phyloP scores from a whole-genome alignment of 1,140 invertebrate genomes.

The Cepaea nemoralis region DNA sequence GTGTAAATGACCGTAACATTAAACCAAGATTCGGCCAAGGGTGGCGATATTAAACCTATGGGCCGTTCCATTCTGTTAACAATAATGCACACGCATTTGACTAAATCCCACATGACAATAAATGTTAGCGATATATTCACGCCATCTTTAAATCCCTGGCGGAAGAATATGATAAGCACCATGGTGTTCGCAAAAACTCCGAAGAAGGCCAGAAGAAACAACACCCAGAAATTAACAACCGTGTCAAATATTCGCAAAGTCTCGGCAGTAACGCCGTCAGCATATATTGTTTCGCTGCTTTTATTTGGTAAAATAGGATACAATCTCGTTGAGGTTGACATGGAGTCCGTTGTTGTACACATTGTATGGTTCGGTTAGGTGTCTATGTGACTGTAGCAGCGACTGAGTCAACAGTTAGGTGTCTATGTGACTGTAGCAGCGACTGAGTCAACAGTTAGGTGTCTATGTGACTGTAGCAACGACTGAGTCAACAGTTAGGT shows the following conservation, averaged over 20 bases:
- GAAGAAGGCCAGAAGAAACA: background rate
- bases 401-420: too few relatives aligned
- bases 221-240: background rate
- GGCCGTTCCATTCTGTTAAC: background rate
- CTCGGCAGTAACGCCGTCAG: background rate
- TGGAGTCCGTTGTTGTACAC: too few relatives aligned
- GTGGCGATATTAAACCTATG: background rate
- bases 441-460: too few relatives aligned
- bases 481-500: too few relatives aligned
- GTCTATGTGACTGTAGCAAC: too few relatives aligned
- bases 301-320: too few relatives aligned
- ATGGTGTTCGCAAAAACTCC: constrained; percentile 14
- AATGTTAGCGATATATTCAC: background rate
- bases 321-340: too few relatives aligned
- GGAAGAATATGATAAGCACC: constrained; percentile 3
- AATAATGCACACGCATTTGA: background rate
- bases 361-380: too few relatives aligned
- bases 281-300: background rate
- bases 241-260: background rate
- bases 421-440: too few relatives aligned
- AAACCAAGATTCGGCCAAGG: background rate
- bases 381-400: too few relatives aligned
- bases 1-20: background rate
- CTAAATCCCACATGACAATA: background rate
- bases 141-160: constrained; percentile 20